These are phyloP conservation scores for Cossypha niveicapilla DNA, from an alignment of 2,797 vertebrate genomes.

Conservation along the genomic window DNA sequence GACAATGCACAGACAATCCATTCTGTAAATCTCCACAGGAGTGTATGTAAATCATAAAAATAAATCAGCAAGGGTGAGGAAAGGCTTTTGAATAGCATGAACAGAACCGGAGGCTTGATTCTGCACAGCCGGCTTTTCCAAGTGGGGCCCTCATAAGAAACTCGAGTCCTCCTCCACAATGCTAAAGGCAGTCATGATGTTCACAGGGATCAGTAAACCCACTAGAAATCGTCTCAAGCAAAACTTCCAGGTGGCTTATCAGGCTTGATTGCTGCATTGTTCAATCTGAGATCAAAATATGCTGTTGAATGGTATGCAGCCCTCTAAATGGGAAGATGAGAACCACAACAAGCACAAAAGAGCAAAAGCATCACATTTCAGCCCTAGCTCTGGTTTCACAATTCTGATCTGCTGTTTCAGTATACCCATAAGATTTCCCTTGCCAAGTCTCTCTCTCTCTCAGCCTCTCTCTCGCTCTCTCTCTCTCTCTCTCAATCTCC, in stretches of 20 bases:
- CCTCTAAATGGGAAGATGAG: constrained; percentile 59
- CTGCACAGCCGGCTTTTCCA: constrained; percentile 82
- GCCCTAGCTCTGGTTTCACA: constrained; percentile 73
- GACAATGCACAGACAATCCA: constrained; percentile 98
- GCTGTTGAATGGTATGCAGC: constrained; percentile 67
- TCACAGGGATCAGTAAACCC: constrained; percentile 79
- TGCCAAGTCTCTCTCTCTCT: constrained; percentile 59
- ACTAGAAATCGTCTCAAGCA: constrained; percentile 76
- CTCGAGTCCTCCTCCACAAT: constrained; percentile 82
- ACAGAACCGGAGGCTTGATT: constrained; percentile 76
- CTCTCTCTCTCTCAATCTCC: constrained; percentile 24
- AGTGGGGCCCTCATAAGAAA: constrained; percentile 81
- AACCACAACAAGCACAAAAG: constrained; percentile 69
- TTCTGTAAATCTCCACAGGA: constrained; percentile 83
- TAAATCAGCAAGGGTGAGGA: constrained; percentile 77
- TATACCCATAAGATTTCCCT: constrained; percentile 69
- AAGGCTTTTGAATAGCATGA: constrained; percentile 73
- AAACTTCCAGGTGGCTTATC: constrained; percentile 76
- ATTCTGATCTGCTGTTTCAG: constrained; percentile 77
- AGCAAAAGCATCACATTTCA: constrained; percentile 78
- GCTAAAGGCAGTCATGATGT: constrained; percentile 81
- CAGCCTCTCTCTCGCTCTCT: neutral
- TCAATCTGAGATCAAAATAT: constrained; percentile 71
- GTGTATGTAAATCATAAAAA: constrained; percentile 81
- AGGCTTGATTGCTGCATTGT: constrained; percentile 73